Conservation (phyloP, 2,797 vertebrate species). For the Chanos chanos region DNA sequence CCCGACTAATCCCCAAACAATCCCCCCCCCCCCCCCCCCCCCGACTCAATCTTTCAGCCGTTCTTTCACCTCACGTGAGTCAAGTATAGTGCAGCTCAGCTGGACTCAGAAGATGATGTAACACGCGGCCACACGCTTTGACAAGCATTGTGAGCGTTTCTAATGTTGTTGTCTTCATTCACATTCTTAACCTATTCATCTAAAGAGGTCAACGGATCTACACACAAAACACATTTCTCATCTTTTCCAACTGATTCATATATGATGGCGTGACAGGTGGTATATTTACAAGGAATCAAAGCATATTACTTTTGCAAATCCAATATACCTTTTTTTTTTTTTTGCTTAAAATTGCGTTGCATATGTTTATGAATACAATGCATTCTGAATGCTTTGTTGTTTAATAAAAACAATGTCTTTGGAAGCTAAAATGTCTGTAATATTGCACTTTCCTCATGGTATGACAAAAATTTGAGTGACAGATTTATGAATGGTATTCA, state of each 20-base stretch:
- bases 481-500: background rate
- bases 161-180: conserved; percentile 17
- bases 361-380: no score
- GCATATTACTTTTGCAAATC: no score
- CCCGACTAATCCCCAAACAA: conserved; percentile 67
- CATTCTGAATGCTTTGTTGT: no score
- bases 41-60: conserved; percentile 52
- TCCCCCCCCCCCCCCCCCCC: no score
- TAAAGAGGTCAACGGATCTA: background rate
- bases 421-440: background rate
- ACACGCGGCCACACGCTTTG: conserved; percentile 40
- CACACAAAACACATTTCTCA: background rate
- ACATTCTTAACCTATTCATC: conserved; percentile 20
- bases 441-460: background rate
- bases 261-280: background rate
- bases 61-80: conserved; percentile 60
- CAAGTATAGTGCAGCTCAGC: conserved; percentile 38
- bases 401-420: no score
- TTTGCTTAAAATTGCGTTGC: no score
- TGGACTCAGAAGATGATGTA: conserved; percentile 56
- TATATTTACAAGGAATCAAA: background rate
- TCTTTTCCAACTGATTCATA: background rate
- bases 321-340: no score
- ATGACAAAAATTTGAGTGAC: no score
- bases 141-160: conserved; percentile 1